A percentile compares a stretch with the other conserved stretches of the same genome.
Evolutionary conservation across 1,140 invertebrate genomes (phyloP).

Genomic region (Manduca sexta): DNA sequence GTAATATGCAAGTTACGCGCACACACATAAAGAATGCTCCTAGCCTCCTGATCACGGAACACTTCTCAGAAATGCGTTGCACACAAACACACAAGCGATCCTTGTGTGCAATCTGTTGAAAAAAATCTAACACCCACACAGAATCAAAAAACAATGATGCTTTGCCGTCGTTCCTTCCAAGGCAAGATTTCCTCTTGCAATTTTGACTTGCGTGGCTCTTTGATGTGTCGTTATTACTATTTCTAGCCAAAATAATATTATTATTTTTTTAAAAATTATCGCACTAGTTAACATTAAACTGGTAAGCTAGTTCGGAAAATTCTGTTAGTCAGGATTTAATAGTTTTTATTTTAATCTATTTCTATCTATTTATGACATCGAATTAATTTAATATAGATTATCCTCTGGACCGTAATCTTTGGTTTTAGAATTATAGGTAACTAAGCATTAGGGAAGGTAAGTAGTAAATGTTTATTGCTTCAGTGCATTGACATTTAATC

Average conservation of each 20-base stretch:
- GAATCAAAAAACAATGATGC: conserved; percentile 25
- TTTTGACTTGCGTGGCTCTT: conserved; percentile 9
- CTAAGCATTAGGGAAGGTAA: no score
- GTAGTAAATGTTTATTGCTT: no score
- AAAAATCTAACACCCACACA: conserved; percentile 35
- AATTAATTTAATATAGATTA: no score
- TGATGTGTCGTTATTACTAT: not conserved
- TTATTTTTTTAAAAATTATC: no score
- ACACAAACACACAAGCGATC: conserved; percentile 25
- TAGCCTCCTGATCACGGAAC: conserved; percentile 7
- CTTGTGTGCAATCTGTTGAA: conserved; percentile 26
- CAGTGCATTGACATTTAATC: no score
- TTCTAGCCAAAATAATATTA: not conserved
- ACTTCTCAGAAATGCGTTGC: conserved; percentile 29
- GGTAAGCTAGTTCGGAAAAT: no score
- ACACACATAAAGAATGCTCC: conserved; percentile 13
- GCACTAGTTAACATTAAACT: no score
- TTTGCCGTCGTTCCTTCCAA: conserved; percentile 7
- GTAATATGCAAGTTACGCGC: conserved; percentile 20
- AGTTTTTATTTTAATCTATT: no score
- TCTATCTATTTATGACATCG: no score
- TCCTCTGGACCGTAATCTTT: no score
- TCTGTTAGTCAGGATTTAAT: no score
- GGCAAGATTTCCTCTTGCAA: conserved; percentile 14
- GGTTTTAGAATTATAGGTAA: no score